A percentile compares a stretch with the other conserved stretches of the same genome.
phyloP scores from a whole-genome alignment of 2,113 vertebrate species.

The Grallaria varia region DNA sequence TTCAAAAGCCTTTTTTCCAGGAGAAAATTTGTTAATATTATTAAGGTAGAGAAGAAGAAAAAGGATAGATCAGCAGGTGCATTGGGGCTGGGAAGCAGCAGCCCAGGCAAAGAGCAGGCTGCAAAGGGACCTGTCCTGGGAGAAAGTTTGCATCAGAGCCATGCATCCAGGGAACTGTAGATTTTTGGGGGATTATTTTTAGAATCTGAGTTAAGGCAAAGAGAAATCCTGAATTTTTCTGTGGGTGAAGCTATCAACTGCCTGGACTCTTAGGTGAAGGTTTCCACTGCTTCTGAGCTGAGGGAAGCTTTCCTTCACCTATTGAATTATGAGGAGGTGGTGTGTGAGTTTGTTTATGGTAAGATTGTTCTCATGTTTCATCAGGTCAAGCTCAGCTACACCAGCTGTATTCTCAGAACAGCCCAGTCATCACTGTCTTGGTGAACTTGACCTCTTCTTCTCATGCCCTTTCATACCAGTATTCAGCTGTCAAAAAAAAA shows the following conservation, averaged over 20 bases:
- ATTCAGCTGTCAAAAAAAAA: background rate
- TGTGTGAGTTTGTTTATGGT: background rate
- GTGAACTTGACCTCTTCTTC: background rate
- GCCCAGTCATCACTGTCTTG: background rate
- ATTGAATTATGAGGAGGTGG: accelerated
- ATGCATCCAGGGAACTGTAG: background rate
- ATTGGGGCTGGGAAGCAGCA: background rate
- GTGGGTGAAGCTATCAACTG: accelerated
- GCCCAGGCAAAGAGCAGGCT: background rate
- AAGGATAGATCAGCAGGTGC: background rate
- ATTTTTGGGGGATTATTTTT: background rate
- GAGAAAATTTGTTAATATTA: background rate
- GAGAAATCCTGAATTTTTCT: background rate
- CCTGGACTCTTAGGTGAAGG: background rate
- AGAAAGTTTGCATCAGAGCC: background rate
- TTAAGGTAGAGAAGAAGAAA: background rate
- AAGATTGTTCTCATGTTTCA: background rate
- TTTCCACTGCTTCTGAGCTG: background rate
- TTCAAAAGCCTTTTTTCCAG: background rate
- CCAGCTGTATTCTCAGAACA: background rate
- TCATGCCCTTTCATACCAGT: background rate
- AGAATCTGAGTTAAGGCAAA: background rate
- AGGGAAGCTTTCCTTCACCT: background rate
- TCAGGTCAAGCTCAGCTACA: background rate
- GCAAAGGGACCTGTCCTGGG: background rate